Evolutionary conservation across 2,797 vertebrate species (phyloP).

Genomic region (Characodon lateralis): DNA sequence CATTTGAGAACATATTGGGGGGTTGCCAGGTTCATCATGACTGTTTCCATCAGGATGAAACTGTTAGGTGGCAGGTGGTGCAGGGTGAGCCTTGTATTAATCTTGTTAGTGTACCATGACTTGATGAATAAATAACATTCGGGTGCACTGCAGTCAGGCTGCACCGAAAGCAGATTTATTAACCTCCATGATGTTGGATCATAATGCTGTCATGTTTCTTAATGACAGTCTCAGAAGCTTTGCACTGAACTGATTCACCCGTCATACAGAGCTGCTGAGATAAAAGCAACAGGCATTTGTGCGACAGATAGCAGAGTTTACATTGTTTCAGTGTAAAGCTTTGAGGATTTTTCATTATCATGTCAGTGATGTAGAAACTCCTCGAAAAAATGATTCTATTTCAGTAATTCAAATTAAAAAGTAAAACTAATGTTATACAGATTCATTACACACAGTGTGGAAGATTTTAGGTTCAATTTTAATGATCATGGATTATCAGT

Average conservation of each 20-base stretch:
- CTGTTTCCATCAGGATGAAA: slow-evolving; percentile 43
- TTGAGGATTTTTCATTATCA: neutral
- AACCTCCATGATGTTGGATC: slow-evolving; percentile 30
- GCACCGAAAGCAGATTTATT: slow-evolving; percentile 34
- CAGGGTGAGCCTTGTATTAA: slow-evolving; percentile 48
- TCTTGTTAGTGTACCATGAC: slow-evolving; percentile 55
- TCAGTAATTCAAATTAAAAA: neutral
- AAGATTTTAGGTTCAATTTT: neutral
- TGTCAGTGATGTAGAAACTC: too few relatives aligned
- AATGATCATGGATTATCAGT: neutral
- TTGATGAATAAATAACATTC: slow-evolving; percentile 51
- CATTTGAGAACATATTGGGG: slow-evolving; percentile 28
- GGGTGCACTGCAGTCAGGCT: slow-evolving; percentile 27
- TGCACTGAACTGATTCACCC: slow-evolving; percentile 13
- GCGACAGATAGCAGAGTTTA: neutral
- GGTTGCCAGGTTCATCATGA: slow-evolving; percentile 43
- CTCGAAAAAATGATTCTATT: neutral
- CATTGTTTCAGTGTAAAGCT: neutral
- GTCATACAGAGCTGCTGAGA: neutral
- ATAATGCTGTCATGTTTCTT: slow-evolving; percentile 30
- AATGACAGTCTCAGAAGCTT: slow-evolving; percentile 16
- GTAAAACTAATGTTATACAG: neutral
- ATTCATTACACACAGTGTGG: neutral
- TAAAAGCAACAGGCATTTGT: neutral
- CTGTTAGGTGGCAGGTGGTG: slow-evolving; percentile 52